phyloP scores from a whole-genome alignment of 2,888 invertebrate genomes.

The Hirtodrosophila histrioides region DNA sequence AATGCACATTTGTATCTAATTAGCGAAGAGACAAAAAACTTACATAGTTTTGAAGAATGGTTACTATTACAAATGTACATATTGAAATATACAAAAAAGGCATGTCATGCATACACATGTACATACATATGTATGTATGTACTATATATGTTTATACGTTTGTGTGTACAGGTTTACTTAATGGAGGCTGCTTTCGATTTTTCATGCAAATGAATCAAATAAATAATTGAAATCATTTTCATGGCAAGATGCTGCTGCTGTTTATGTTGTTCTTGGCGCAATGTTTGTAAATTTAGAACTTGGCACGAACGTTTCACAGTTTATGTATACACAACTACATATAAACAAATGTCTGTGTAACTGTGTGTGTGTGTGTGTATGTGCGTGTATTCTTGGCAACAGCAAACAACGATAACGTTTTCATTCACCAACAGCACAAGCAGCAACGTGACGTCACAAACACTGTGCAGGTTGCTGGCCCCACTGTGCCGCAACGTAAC shows the following conservation, averaged over 20 bases:
- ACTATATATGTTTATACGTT: not conserved
- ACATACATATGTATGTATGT: not conserved
- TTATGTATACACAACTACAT: slow-evolving; percentile 24
- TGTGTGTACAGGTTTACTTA: slow-evolving; percentile 21
- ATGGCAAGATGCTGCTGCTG: slow-evolving; percentile 29
- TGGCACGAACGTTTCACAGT: slow-evolving; percentile 57
- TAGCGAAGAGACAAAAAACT: no score
- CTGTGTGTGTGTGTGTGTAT: not conserved
- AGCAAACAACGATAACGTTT: slow-evolving; percentile 46
- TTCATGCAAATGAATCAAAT: slow-evolving; percentile 49
- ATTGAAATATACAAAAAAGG: not conserved
- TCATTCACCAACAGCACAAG: slow-evolving; percentile 44
- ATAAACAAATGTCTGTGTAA: not conserved
- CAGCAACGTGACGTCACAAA: slow-evolving; percentile 49
- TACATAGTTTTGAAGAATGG: no score
- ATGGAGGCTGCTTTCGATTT: slow-evolving; percentile 62
- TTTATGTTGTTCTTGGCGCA: slow-evolving; percentile 41
- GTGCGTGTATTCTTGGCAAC: slow-evolving; percentile 29
- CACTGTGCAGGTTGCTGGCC: slow-evolving; percentile 66
- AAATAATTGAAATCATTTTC: slow-evolving; percentile 49
- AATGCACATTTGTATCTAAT: no score
- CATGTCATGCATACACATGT: not conserved
- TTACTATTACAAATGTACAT: no score
- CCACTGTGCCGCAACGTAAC: slow-evolving; percentile 58
- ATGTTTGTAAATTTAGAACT: slow-evolving; percentile 75